Evolutionary conservation across 2,113 vertebrate species (phyloP).

Genomic region (Girardinichthys multiradiatus): DNA sequence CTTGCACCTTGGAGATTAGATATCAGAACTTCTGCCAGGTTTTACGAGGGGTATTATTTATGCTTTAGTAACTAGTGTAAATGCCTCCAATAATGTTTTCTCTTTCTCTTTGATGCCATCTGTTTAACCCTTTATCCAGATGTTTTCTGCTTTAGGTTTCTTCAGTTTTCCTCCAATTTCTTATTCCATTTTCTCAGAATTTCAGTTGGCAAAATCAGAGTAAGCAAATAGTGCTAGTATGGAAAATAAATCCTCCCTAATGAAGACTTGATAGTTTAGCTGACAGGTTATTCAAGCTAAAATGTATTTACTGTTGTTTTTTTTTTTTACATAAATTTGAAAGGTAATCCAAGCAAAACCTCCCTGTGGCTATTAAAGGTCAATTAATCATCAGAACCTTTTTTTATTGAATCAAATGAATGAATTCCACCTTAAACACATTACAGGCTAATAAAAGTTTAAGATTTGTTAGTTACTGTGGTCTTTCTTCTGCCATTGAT

Average conservation of each 20-base stretch:
- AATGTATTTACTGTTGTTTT: too few species aligned
- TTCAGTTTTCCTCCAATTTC: neutral
- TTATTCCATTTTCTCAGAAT: too few species aligned
- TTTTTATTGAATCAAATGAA: neutral
- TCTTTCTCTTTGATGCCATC: constrained; percentile 10
- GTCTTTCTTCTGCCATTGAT: neutral
- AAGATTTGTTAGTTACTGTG: neutral
- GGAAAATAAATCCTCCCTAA: too few species aligned
- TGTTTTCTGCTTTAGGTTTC: neutral
- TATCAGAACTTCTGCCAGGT: constrained; percentile 11
- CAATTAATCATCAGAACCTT: neutral
- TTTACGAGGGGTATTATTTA: constrained; percentile 26
- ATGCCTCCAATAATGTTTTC: constrained; percentile 10
- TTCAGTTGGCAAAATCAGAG: too few species aligned
- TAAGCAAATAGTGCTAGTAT: too few species aligned
- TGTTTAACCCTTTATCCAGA: neutral
- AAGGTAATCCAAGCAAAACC: neutral
- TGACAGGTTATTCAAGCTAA: too few species aligned
- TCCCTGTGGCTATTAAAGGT: neutral
- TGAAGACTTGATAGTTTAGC: too few species aligned
- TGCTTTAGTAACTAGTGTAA: constrained; percentile 52
- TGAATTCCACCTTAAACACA: neutral
- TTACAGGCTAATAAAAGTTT: neutral
- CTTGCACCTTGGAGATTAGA: constrained; percentile 23
- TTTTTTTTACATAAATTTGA: too few species aligned